Evolutionary conservation across 1,140 invertebrate genomes (phyloP).

Genomic region (Drosophila murphyi): DNA sequence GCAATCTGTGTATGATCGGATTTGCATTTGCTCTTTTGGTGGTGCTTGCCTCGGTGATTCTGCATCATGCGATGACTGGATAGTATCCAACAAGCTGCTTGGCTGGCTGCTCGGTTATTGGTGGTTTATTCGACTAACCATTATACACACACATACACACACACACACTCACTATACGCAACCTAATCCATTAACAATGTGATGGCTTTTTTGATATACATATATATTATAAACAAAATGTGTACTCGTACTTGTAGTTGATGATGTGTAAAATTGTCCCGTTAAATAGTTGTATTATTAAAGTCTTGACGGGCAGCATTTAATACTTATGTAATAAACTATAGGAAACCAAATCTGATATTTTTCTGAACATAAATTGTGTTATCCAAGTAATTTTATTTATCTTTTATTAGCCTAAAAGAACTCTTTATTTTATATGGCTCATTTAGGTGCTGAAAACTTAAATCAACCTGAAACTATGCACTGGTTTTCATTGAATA

Average conservation of each 20-base stretch:
- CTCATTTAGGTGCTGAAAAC: too few relatives aligned
- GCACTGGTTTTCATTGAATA: too few relatives aligned
- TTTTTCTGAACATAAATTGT: not conserved
- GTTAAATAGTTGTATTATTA: constrained; percentile 78
- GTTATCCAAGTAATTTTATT: too few relatives aligned
- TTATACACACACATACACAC: constrained; percentile 12
- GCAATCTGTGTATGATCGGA: constrained; percentile 76
- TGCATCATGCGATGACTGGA: constrained; percentile 63
- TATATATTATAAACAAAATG: constrained; percentile 56
- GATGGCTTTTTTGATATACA: constrained; percentile 47
- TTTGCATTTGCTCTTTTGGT: constrained; percentile 73
- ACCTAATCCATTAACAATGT: constrained; percentile 57
- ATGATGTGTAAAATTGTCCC: constrained; percentile 63
- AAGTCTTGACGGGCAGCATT: constrained; percentile 75
- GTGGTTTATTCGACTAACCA: constrained; percentile 14
- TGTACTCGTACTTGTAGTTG: constrained; percentile 65
- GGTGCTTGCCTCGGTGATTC: constrained; percentile 63
- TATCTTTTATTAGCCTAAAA: too few relatives aligned
- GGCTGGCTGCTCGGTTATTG: constrained; percentile 14
- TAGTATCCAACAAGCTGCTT: constrained; percentile 30
- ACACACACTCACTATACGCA: constrained; percentile 39
- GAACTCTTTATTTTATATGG: too few relatives aligned
- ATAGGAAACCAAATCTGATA: constrained; percentile 8
- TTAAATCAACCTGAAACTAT: too few relatives aligned
- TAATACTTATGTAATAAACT: constrained; percentile 61